phyloP scores from a whole-genome alignment of 2,113 vertebrate genomes.

The Dendropsophus ebraccatus region DNA sequence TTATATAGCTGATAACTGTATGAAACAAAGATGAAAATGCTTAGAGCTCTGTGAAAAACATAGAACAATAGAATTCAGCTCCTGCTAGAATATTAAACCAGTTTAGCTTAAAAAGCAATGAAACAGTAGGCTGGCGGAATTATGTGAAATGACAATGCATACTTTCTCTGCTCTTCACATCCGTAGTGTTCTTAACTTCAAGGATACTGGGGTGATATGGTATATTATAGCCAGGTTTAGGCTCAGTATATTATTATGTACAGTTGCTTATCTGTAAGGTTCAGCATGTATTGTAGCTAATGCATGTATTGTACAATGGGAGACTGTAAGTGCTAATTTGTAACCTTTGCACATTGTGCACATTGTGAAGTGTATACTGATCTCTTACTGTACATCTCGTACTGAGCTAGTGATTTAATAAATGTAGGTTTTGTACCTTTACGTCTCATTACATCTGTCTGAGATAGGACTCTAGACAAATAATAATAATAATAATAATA shows the following conservation, averaged over 20 bases:
- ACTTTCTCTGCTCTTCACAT: too few species aligned
- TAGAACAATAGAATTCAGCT: too few species aligned
- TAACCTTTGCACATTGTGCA: constrained; percentile 41
- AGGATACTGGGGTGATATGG: too few species aligned
- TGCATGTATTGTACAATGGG: background rate
- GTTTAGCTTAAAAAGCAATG: too few species aligned
- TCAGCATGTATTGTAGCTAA: background rate
- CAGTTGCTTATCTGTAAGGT: background rate
- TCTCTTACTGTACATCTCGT: background rate
- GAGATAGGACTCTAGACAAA: background rate
- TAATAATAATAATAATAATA: background rate
- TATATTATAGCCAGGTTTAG: background rate
- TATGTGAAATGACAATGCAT: too few species aligned
- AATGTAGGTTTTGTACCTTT: background rate
- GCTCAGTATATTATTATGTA: background rate
- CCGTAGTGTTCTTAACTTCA: too few species aligned
- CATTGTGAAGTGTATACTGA: constrained; percentile 13
- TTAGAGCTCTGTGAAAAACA: too few species aligned
- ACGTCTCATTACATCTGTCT: background rate
- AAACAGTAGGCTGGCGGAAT: too few species aligned
- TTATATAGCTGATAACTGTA: too few species aligned
- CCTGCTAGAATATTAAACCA: too few species aligned
- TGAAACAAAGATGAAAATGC: too few species aligned
- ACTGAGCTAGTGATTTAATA: constrained; percentile 48
- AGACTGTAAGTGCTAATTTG: background rate